Evolutionary conservation across 2,113 vertebrate genomes (phyloP), one percentile per base, ranked within the genome.

Genomic region (Lophura nycthemera): DNA sequence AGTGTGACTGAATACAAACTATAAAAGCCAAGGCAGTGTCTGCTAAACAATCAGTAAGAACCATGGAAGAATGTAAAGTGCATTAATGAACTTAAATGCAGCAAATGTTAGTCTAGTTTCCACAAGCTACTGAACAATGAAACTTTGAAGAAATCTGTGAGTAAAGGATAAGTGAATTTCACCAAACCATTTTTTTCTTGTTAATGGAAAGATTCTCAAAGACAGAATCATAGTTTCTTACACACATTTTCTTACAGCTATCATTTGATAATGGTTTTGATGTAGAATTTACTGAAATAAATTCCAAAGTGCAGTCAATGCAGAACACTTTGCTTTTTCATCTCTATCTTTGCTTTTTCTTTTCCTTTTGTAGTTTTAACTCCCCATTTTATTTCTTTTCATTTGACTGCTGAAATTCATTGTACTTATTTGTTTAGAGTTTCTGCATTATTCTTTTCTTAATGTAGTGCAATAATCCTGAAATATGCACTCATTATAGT

Each of bases 381-480:
- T 94, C 47, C n/a, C 13, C 52, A 71, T 75, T 81, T 10, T 84
- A 75, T 88, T 86, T 95, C 69, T 71, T 92, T 78, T 90, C 30
- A 57, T 93, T 64, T 93, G n/a, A 47, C 57, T 86, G 25, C 76
- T 96, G 54, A 72, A 96, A 94, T 95, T 91, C 69, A 60, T 91
- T 88, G 65, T 86, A 66, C 21, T 97, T 97, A 79, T 90, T 97
- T 97, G 95, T 97, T 98, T 97, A 94, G 91, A 91, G 71, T 65
- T 66, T 83, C 86, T 86, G 74, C 56, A 66, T 86, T 91, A 78
- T 92, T 91, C 76, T 50, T 93, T 84, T 81, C 50, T 71, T 93
- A 93, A 95, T 86, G 70, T 75, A 88, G 93, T 92, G 87, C 90
- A 94, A 88, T 96, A 92, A 93, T 83, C 82, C 89, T 95, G 93